These are phyloP conservation scores for Urosaurus nigricauda DNA, from an alignment of 2,797 vertebrate species.

Conservation along the genomic window DNA sequence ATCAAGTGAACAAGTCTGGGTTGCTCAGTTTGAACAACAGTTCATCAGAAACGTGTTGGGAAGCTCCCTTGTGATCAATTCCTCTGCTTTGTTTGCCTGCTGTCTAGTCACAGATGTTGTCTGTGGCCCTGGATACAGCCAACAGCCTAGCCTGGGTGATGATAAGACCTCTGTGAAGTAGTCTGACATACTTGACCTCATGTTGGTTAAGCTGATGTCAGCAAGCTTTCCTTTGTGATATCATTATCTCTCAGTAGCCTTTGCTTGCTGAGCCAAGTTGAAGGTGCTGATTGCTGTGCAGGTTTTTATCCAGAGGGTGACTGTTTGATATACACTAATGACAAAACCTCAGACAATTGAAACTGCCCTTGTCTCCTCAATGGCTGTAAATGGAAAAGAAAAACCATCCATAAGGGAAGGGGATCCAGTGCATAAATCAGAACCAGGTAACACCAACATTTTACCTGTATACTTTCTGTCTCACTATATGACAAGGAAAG, in stretches of 20 bases:
- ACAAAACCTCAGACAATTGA: constrained; percentile 2
- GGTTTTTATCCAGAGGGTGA: neutral
- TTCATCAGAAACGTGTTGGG: neutral
- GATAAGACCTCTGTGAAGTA: constrained; percentile 6
- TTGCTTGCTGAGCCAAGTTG: neutral
- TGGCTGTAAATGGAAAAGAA: constrained; percentile 33
- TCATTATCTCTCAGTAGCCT: neutral
- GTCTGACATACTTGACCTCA: neutral
- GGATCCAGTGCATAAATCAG: constrained; percentile 28
- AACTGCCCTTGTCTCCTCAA: neutral
- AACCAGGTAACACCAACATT: constrained; percentile 12
- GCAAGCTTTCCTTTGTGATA: constrained; percentile 31
- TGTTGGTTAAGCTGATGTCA: constrained; percentile 36
- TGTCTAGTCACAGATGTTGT: neutral
- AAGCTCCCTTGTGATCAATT: neutral
- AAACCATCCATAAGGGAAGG: constrained; percentile 20
- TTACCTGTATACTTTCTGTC: neutral
- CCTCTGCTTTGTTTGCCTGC: neutral
- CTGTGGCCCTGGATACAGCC: neutral
- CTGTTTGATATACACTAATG: constrained; percentile 8
- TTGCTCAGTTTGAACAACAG: neutral
- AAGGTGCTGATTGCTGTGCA: neutral
- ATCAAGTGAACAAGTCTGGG: neutral
- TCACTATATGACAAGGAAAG: neutral
- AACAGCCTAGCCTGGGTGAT: neutral